Evolutionary conservation across 2,888 invertebrate species (phyloP).

Genomic region (Himalopsyche kuldschensis): DNA sequence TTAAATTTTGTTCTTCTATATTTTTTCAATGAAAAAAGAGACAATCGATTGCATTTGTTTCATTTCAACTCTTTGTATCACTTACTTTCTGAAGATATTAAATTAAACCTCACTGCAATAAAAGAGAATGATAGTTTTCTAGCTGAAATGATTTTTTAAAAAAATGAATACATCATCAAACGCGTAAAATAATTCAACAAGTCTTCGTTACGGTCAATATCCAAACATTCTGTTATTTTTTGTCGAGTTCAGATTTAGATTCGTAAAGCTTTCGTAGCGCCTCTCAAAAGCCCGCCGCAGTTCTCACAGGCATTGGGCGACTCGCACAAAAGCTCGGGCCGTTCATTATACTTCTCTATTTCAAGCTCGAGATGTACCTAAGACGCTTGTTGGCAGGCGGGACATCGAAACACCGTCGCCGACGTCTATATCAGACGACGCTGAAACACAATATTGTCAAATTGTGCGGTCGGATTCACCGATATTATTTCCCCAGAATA

Average conservation of each 20-base stretch:
- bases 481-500: background rate
- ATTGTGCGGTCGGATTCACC: background rate
- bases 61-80: too few relatives aligned
- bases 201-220: background rate
- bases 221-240: background rate
- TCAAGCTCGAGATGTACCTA: background rate
- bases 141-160: too few relatives aligned
- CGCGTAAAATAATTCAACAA: background rate
- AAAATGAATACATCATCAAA: too few relatives aligned
- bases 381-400: background rate
- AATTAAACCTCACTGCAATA: too few relatives aligned
- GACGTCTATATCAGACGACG: background rate
- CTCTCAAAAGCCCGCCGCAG: background rate
- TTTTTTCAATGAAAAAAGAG: too few relatives aligned
- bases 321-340: background rate
- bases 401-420: background rate
- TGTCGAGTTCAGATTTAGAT: background rate
- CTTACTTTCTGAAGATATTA: too few relatives aligned
- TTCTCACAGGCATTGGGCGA: background rate
- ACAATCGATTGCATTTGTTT: too few relatives aligned
- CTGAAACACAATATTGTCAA: background rate
- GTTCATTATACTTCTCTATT: background rate
- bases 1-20: too few relatives aligned
- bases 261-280: background rate
- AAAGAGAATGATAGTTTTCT: too few relatives aligned